Conservation (phyloP, 1,140 invertebrate genomes). For the Zaprionus lachaisei region DNA sequence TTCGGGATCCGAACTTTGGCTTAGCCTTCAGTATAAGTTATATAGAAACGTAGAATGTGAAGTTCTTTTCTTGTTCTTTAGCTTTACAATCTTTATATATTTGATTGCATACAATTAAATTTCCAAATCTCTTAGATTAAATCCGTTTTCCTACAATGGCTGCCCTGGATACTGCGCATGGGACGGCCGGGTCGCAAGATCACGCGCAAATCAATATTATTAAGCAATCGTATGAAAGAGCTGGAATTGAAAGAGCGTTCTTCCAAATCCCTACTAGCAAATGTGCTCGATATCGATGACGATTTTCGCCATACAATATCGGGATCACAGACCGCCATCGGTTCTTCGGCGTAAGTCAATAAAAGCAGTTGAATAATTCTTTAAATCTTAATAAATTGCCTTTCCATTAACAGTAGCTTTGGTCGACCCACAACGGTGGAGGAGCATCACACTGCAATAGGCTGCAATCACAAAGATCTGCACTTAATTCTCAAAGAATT, state of each 20-base stretch:
- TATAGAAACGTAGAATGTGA: too few relatives aligned
- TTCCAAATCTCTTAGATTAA: conserved; percentile 89
- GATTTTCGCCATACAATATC: conserved; percentile 91
- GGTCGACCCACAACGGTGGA: conserved; percentile 87
- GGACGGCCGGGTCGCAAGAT: conserved; percentile 97
- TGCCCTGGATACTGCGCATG: conserved; percentile 98
- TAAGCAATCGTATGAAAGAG: conserved; percentile 95
- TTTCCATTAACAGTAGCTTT: conserved; percentile 85
- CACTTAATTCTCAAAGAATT: conserved; percentile 95
- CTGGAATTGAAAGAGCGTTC: conserved; percentile 96
- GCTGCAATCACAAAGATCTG: conserved; percentile 89
- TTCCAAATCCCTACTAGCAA: conserved; percentile 96
- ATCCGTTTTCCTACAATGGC: conserved; percentile 96
- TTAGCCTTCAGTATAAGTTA: neutral
- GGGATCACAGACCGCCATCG: conserved; percentile 85
- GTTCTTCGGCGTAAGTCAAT: conserved; percentile 81
- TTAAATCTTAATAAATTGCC: neutral
- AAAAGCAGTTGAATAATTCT: neutral
- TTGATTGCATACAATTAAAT: neutral
- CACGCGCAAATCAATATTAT: conserved; percentile 94
- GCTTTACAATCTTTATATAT: neutral
- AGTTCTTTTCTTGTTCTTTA: neutral
- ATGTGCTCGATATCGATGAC: conserved; percentile 97
- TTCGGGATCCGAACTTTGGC: neutral
- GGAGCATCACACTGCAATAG: conserved; percentile 86